Evolutionary conservation across 2,888 invertebrate genomes (phyloP).

Genomic region (Brachynemurus nebulosus): DNA sequence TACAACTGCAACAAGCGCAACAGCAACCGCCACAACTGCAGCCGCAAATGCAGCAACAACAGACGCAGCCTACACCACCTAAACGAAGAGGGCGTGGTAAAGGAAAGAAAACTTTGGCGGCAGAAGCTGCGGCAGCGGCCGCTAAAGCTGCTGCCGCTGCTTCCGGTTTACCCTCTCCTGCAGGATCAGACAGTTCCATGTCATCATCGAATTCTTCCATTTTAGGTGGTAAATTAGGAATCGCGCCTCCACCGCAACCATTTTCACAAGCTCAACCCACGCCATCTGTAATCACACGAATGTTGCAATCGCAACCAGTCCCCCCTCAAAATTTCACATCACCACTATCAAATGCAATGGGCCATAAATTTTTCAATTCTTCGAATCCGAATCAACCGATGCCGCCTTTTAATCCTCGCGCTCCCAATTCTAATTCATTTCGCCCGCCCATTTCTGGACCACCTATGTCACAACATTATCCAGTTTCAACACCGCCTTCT

Average conservation of each 20-base stretch:
- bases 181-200: slow-evolving; percentile 20
- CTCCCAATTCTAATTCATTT: slow-evolving; percentile 27
- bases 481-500: slow-evolving; percentile 20
- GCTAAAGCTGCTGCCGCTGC: slow-evolving; percentile 32
- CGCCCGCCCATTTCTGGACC: slow-evolving; percentile 21
- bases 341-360: neutral
- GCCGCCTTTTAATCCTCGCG: slow-evolving; percentile 21
- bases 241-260: slow-evolving; percentile 36
- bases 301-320: slow-evolving; percentile 39
- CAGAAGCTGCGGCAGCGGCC: slow-evolving; percentile 37
- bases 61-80: slow-evolving; percentile 33
- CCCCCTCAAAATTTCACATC: slow-evolving; percentile 16
- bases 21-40: slow-evolving; percentile 35
- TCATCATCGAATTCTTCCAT: slow-evolving; percentile 27
- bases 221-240: slow-evolving; percentile 24
- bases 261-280: slow-evolving; percentile 36
- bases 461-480: slow-evolving; percentile 17
- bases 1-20: too few species aligned
- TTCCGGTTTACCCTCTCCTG: slow-evolving; percentile 22
- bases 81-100: slow-evolving; percentile 31
- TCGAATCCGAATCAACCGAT: slow-evolving; percentile 1
- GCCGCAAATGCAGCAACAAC: slow-evolving; percentile 37
- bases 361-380: neutral
- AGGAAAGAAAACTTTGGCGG: slow-evolving; percentile 32
- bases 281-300: slow-evolving; percentile 46